Evolutionary conservation across 2,113 vertebrate species (phyloP), one percentile per base, ranked within the genome.

Genomic region (Fregata magnificens): DNA sequence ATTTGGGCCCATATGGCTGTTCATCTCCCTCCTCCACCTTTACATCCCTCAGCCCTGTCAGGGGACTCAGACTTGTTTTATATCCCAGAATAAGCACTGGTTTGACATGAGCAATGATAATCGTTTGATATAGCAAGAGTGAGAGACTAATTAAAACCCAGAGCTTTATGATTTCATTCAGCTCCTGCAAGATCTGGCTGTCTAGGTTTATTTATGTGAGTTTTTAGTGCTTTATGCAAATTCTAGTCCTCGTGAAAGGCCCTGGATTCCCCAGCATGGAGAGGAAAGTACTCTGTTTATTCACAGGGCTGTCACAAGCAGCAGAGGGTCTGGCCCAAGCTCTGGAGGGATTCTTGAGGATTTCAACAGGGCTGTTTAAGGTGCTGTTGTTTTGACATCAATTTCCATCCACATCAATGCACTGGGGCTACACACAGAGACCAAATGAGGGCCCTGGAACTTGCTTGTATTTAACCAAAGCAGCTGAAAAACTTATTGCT

Each of bases 61-160:
- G 31, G 31, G 9, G 9, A 69, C n/a, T 77, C 59, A 42, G 31
- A 6, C 36, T 29, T 63, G 72, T 71, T 62, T 70, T 62, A 47
- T 44, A 83, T 34, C 67, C 76, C 50, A 81, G 53, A 69, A 86
- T 31, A 86, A 83, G 67, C 63, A 32, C 28, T 0, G 1, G 40
- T 81, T 77, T 95, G 95, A 89, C 92, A 74, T n/a, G 59, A 96
- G 89, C 94, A 86, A 78, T 81, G 83, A 91, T 78, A 92, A 80
- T 73, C 4, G 0, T 78, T 91, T 91, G 89, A 86, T 93, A 86
- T 3, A 93, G 86, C 83, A 89, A 86, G 77, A 83, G 77, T 86
- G 69, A 88, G 59, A 93, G 81, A 86, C 92, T 86, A 91, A 94
- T 94, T 95, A 91, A 97, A 95, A 78, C 63, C 16, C 67, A 56